Conservation (phyloP, 2,888 invertebrate genomes). For the Drosophila incognita region DNA sequence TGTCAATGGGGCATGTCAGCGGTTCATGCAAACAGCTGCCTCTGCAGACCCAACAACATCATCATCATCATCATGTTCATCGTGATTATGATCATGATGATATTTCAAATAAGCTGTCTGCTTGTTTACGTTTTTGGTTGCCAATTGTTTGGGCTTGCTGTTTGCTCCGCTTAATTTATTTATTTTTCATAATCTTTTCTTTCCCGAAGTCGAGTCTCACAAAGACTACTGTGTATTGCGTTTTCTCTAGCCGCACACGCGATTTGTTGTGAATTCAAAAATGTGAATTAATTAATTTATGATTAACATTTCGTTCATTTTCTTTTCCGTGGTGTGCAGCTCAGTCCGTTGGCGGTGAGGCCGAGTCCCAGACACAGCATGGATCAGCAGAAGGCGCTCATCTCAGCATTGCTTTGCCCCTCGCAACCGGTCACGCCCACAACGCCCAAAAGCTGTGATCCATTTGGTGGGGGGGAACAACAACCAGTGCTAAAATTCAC, state of each 20-base stretch:
- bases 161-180: constrained; percentile 34
- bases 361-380: constrained; percentile 57
- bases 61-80: background rate
- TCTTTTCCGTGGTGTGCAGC: constrained; percentile 48
- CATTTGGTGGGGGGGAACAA: constrained; percentile 37
- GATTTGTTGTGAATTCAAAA: constrained; percentile 35
- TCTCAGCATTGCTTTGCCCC: constrained; percentile 48
- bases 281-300: constrained; percentile 28
- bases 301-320: constrained; percentile 3
- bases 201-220: constrained; percentile 10
- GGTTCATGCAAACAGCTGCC: constrained; percentile 13
- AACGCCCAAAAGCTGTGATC: constrained; percentile 21
- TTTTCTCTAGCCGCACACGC: constrained; percentile 41
- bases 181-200: constrained; percentile 39
- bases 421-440: constrained; percentile 38
- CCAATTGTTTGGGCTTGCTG: constrained; percentile 39
- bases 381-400: constrained; percentile 63
- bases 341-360: constrained; percentile 75
- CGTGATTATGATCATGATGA: constrained; percentile 12
- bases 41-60: background rate
- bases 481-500: constrained; percentile 38
- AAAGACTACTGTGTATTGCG: constrained; percentile 20
- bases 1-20: constrained; percentile 7
- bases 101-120: constrained; percentile 22
- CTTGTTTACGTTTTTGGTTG: constrained; percentile 48